Evolutionary conservation across 2,113 vertebrate species (phyloP).

Genomic region (Equus przewalskii): DNA sequence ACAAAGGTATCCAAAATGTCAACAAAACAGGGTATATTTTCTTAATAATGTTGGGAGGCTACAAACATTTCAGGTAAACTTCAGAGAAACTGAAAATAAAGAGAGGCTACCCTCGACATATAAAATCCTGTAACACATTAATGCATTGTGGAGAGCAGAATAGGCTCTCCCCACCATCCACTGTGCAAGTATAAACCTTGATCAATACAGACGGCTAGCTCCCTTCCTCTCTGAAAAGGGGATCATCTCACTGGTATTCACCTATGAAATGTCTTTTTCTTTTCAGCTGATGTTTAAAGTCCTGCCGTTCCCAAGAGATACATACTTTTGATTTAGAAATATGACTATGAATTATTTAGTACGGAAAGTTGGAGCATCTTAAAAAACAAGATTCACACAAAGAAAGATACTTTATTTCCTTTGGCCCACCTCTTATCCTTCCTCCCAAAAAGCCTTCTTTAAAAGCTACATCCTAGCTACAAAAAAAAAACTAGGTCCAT

Average conservation of each 20-base stretch:
- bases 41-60: neutral
- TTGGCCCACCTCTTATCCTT: neutral
- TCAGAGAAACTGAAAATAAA: constrained; percentile 35
- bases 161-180: neutral
- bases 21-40: neutral
- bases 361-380: constrained; percentile 43
- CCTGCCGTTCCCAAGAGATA: neutral
- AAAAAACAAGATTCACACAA: constrained; percentile 43
- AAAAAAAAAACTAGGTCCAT: neutral
- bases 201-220: neutral
- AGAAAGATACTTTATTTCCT: constrained; percentile 60
- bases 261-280: constrained; percentile 48
- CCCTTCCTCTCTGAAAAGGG: neutral
- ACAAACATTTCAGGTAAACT: constrained; percentile 13
- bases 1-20: no score
- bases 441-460: neutral
- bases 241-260: neutral
- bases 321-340: constrained; percentile 39
- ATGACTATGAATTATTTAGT: constrained; percentile 52
- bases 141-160: fast-evolving
- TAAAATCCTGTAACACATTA: neutral
- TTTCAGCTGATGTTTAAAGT: neutral
- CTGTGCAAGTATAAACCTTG: neutral
- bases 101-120: neutral
- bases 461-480: neutral